phyloP scores from a whole-genome alignment of 2,113 vertebrate species.

The Catharus fuscescens region DNA sequence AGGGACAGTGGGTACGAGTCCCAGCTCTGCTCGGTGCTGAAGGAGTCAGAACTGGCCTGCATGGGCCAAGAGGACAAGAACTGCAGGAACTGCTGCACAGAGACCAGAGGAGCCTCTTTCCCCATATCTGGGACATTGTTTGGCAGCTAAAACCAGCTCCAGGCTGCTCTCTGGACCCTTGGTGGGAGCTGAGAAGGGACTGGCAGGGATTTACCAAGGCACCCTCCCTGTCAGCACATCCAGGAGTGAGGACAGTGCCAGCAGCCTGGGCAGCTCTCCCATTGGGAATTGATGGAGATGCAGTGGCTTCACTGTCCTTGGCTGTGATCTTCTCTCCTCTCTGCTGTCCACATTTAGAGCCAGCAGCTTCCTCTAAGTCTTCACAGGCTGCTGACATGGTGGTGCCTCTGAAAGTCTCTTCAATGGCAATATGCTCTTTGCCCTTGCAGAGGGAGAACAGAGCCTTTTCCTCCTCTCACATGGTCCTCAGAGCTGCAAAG shows the following conservation, averaged over 20 bases:
- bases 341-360: rapidly evolving
- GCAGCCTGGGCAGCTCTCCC: neutral
- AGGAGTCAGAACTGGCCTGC: neutral
- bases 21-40: constrained; percentile 64
- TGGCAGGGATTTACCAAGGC: neutral
- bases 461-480: neutral
- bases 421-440: neutral
- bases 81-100: neutral
- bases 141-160: constrained; percentile 3
- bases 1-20: constrained; percentile 69
- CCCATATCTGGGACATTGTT: constrained; percentile 45
- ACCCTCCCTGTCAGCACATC: neutral
- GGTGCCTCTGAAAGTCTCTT: neutral
- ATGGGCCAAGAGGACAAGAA: neutral
- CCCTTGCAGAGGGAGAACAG: neutral
- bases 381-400: rapidly evolving
- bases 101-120: constrained; percentile 32
- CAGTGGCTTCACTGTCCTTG: neutral
- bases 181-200: neutral
- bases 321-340: neutral
- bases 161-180: neutral
- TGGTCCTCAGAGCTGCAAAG: neutral
- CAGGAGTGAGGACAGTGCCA: rapidly evolving
- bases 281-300: neutral
- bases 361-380: neutral